Base-by-base conservation (phyloP, 1,140 invertebrate species). In the Aphaenogaster floridana region DNA sequence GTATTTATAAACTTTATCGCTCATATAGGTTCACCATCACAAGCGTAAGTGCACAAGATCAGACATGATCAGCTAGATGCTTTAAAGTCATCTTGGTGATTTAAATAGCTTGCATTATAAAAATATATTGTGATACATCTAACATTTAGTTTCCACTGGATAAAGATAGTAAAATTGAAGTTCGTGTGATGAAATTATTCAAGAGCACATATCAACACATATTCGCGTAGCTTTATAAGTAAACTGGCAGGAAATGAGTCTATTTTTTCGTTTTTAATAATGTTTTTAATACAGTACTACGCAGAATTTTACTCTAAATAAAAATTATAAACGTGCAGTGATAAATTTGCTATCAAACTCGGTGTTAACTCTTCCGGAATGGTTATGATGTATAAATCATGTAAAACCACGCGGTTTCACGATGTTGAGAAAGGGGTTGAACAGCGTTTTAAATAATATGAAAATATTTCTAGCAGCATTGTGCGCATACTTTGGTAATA, bases 361-460 rank as follows among this genome's bases (percentile, higher is more conserved):
- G 9, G 11, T 3, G n/a, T 69, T 69, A 69, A 69, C 39, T 48
- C 42, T 69, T 50, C 21, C 9, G 21, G 21, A 69, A 69, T 15
- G 21, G 13, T 15, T 50, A 15, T 17, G 66, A 50, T 34, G 42
- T 69, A 5, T 69, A 69, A 69, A 50, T 50, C 13, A 17, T 13
- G 45, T 17, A 13, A 72, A 72, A 72, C 28, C 13, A 50, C 8
- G 45, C 42, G 17, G 7, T 42, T 45, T 42, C 66, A 68, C 61
- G 66, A 45, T n/a, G 4, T 45, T 9, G n/a, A 45, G 17, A 45
- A n/a, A 64, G 36, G 66, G 5, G 15, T 63, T 76, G 42, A 45
- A 63, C 5, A 39, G 76, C 59, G 17, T 66, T 64, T 64, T 64
- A 52, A 52, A 69, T 80, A 69, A 80, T 69, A 52, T 80, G 11